Conservation (phyloP, 2,888 invertebrate species). For the Craniophora ligustri region DNA sequence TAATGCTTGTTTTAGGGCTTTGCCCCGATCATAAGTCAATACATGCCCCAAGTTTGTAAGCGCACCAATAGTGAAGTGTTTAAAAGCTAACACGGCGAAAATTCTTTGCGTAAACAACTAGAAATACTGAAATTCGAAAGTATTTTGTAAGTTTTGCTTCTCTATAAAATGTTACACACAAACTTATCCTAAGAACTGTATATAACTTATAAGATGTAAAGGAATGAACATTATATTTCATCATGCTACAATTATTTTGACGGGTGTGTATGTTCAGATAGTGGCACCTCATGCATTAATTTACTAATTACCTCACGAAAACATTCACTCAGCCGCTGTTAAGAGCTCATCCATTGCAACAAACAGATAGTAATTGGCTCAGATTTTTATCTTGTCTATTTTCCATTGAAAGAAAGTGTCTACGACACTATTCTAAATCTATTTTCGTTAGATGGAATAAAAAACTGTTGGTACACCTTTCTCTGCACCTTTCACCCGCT, state of each 20-base stretch:
- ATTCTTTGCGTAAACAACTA: conserved; percentile 54
- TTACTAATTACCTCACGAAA: conserved; percentile 19
- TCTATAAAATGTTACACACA: conserved; percentile 3
- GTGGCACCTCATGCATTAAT: conserved; percentile 25
- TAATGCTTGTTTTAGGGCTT: conserved; percentile 86
- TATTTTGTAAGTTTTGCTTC: conserved; percentile 24
- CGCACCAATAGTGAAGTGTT: conserved; percentile 50
- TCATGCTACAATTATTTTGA: not conserved
- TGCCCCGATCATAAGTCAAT: conserved; percentile 87
- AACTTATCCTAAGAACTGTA: not conserved
- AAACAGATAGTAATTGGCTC: conserved; percentile 38
- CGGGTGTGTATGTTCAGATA: not conserved
- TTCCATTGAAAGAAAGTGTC: conserved; percentile 53
- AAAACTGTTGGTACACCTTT: conserved; percentile 70
- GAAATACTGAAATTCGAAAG: conserved; percentile 31
- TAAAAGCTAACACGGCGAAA: conserved; percentile 51
- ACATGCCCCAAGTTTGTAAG: conserved; percentile 63
- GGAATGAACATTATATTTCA: conserved; percentile 7
- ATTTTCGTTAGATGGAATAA: conserved; percentile 62
- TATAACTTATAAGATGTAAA: conserved; percentile 3
- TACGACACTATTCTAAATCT: conserved; percentile 59
- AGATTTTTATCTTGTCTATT: conserved; percentile 43
- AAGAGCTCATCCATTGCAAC: conserved; percentile 23
- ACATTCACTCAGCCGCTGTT: conserved; percentile 15
- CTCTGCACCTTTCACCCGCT: conserved; percentile 83